phyloP scores from a whole-genome alignment of 1,140 invertebrate genomes.

The Pseudomyrmex pallidus region DNA sequence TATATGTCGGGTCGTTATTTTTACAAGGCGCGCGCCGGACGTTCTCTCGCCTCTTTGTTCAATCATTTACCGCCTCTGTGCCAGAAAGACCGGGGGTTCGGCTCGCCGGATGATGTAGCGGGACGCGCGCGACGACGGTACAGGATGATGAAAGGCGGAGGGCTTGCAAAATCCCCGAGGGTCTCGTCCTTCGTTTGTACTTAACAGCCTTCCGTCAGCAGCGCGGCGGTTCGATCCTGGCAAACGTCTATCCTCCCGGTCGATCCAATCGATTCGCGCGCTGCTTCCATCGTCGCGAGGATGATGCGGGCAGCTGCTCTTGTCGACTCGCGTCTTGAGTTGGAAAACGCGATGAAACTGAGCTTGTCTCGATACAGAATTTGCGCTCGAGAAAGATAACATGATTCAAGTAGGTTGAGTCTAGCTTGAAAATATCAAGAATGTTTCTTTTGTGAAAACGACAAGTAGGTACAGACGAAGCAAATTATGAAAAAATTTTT shows the following conservation, averaged over 20 bases:
- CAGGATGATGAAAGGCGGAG: conserved; percentile 25
- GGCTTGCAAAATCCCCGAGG: conserved; percentile 27
- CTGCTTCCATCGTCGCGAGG: conserved; percentile 18
- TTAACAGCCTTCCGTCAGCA: conserved; percentile 60
- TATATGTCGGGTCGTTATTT: conserved; percentile 61
- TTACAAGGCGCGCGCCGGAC: conserved; percentile 8
- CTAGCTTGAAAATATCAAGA: neutral
- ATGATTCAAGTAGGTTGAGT: neutral
- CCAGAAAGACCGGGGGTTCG: neutral
- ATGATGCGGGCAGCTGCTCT: conserved; percentile 3
- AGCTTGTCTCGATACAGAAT: neutral
- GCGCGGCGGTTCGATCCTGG: conserved; percentile 44
- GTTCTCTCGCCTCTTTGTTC: conserved; percentile 48
- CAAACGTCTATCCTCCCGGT: conserved; percentile 34
- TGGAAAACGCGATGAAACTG: neutral
- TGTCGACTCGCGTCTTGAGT: neutral
- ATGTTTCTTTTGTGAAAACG: no score
- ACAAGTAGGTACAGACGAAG: no score
- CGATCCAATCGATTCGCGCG: conserved; percentile 59
- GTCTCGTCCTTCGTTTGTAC: conserved; percentile 60
- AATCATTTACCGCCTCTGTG: conserved; percentile 56
- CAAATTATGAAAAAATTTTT: no score
- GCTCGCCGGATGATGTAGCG: conserved; percentile 18
- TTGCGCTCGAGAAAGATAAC: neutral
- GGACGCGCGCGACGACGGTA: conserved; percentile 10